phyloP scores from a whole-genome alignment of 1,140 invertebrate species.

The Dufourea novaeangliae region DNA sequence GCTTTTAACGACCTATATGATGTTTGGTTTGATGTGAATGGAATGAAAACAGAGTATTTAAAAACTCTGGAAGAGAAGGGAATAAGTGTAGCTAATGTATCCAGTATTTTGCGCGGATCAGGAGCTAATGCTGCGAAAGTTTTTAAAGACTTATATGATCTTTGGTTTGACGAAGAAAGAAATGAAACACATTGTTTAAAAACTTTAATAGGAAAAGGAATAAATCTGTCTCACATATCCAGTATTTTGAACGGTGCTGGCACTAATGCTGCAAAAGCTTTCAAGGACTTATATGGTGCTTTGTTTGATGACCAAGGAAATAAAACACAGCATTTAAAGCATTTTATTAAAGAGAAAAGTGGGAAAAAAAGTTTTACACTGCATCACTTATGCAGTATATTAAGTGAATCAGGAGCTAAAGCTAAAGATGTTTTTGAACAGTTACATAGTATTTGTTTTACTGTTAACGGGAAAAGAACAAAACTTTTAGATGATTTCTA shows the following conservation, averaged over 20 bases:
- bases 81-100: too few relatives aligned
- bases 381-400: neutral
- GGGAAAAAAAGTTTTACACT: neutral
- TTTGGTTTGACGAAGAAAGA: neutral
- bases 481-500: neutral
- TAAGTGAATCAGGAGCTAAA: neutral
- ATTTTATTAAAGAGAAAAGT: neutral
- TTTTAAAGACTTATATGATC: constrained; percentile 7
- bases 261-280: constrained; percentile 5
- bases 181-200: neutral
- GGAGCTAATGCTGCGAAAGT: constrained; percentile 13
- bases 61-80: too few relatives aligned
- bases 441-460: constrained; percentile 2
- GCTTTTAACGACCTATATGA: too few relatives aligned
- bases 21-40: too few relatives aligned
- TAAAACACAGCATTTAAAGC: too few relatives aligned
- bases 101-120: constrained; percentile 37
- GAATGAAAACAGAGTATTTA: too few relatives aligned
- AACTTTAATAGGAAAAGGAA: neutral
- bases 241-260: constrained; percentile 44
- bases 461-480: constrained; percentile 18
- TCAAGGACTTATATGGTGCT: too few relatives aligned
- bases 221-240: neutral
- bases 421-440: constrained; percentile 2
- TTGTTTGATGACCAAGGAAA: too few relatives aligned